Evolutionary conservation across 2,113 vertebrate species (phyloP), one percentile per base, ranked within the genome.

Genomic region (Gymnocephalus cernua): DNA sequence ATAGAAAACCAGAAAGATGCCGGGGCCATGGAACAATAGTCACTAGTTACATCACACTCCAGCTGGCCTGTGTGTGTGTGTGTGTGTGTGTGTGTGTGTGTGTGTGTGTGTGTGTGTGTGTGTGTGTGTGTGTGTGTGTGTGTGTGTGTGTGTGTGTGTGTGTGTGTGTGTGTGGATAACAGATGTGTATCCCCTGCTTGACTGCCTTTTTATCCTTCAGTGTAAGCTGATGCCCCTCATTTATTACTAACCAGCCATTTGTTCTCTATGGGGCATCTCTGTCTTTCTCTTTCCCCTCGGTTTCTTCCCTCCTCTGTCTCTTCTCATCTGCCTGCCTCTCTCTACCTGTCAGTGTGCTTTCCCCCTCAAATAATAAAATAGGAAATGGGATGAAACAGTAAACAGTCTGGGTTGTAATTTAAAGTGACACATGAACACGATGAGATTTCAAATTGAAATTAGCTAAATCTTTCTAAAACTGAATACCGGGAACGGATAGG

Each of bases 221-320:
- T 85, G 93, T 89, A 91, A 93, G 83, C 73, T 78, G 88, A 93
- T 89, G 90, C 93, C 82, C 85, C 87, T 92, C 91, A 90, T 93
- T 87, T 89, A 83, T 92, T 89, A 92, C 90, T 91, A 88, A 91
- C 61, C 85, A 87, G 74, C 83, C 88, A 93, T 91, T 93, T 88
- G 83, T 89, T 91, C 87, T 90, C 89, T 53, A 50, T 21, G 69
- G 86, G 72, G 83, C 83, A 83, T 86, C 81, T 75, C 59, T 65
- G 21, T 74, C 61, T 83, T 51, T 70, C 53, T 61, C 72, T 38
- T 61, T 62, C 38, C 72, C 51, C 45, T 61, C n/a, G 3, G 13
- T 74, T 50, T 63, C 80, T 78, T 68, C 51, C 70, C 65, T 69
- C 23, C 61, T 44, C 68, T 69, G 82, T 69, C 83, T 83, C 77